Conservation (phyloP, 1,140 invertebrate genomes). For the Proctacanthus coquilletti region DNA sequence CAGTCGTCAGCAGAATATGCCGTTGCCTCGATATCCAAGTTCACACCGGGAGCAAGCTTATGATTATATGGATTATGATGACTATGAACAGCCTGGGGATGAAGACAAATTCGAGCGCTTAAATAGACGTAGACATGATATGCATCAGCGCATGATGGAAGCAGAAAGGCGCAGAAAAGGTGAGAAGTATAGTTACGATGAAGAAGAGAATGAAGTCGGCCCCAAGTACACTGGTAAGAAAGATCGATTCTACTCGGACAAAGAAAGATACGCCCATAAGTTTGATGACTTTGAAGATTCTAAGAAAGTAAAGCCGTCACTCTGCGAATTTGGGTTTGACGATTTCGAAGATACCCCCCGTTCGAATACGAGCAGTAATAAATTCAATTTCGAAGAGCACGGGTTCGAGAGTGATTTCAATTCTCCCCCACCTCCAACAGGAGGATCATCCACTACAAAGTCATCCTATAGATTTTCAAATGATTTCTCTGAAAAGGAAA, state of each 20-base stretch:
- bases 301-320: too few relatives aligned
- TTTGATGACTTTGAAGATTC: constrained; percentile 1
- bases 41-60: constrained; percentile 6
- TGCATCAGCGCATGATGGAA: constrained; percentile 27
- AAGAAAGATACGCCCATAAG: not conserved
- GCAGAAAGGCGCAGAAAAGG: constrained; percentile 13
- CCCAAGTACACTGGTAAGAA: constrained; percentile 1
- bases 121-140: constrained; percentile 23
- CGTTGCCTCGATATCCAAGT: not conserved
- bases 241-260: not conserved
- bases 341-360: constrained; percentile 23
- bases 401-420: constrained; percentile 31
- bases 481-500: constrained; percentile 38
- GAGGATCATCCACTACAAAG: constrained; percentile 12
- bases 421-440: constrained; percentile 18
- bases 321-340: constrained; percentile 24
- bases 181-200: not conserved
- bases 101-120: constrained; percentile 27
- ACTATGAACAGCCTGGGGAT: constrained; percentile 20
- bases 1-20: not conserved
- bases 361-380: constrained; percentile 23
- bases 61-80: constrained; percentile 7
- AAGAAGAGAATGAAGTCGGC: not conserved
- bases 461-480: constrained; percentile 36
- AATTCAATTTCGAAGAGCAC: constrained; percentile 26